These are phyloP conservation scores for Glaucomys volans DNA, from an alignment of 2,113 vertebrate genomes.

Conservation along the genomic window DNA sequence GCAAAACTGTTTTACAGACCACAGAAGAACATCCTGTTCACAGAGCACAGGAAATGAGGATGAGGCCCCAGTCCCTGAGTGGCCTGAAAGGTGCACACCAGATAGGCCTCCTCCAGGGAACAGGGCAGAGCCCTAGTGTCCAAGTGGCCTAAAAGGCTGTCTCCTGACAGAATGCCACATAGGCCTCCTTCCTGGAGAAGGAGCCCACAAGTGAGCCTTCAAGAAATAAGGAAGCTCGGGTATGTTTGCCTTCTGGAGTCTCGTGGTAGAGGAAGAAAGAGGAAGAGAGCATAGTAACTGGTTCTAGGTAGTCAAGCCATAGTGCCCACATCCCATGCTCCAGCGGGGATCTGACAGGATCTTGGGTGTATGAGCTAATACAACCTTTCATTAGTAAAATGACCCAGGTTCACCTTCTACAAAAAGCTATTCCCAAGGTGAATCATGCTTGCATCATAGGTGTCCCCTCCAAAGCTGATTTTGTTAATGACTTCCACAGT, in stretches of 20 bases:
- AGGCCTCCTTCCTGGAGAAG: too few relatives aligned
- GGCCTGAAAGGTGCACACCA: too few relatives aligned
- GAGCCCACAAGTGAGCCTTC: background rate
- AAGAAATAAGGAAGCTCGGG: background rate
- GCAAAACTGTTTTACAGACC: too few relatives aligned
- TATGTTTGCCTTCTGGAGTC: background rate
- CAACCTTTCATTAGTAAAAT: background rate
- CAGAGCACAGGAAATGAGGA: too few relatives aligned
- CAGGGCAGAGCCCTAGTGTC: too few relatives aligned
- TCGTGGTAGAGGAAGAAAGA: background rate
- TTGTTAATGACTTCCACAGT: background rate
- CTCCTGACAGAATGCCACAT: too few relatives aligned
- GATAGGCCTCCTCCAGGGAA: too few relatives aligned
- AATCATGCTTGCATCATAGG: background rate
- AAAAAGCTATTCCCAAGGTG: background rate
- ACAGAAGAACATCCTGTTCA: too few relatives aligned
- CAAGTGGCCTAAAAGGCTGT: too few relatives aligned
- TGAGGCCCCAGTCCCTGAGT: too few relatives aligned
- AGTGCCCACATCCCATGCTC: rapidly evolving
- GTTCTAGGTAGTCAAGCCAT: background rate
- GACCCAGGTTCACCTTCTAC: background rate
- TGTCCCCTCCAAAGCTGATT: background rate
- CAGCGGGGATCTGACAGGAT: background rate
- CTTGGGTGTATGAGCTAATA: background rate
- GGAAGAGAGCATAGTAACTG: background rate